Evolutionary conservation across 2,797 vertebrate genomes (phyloP).

Genomic region (Gobionotothen gibberifrons): DNA sequence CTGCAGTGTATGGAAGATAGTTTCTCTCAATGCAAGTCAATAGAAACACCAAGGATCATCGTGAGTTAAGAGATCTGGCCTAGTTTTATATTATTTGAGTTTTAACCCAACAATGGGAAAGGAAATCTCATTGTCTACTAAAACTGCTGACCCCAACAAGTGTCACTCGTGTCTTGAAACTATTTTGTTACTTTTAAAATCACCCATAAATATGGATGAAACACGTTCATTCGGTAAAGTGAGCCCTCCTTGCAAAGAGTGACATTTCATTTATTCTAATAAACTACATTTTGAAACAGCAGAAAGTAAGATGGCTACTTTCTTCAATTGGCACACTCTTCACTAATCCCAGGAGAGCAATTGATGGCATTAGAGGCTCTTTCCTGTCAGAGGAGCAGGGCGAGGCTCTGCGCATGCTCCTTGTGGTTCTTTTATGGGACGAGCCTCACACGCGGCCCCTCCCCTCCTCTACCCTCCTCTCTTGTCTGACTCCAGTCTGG

Average conservation of each 20-base stretch:
- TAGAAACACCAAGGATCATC: too few species aligned
- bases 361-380: constrained; percentile 75
- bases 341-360: constrained; percentile 67
- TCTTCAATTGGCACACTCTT: constrained; percentile 24
- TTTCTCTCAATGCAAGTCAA: neutral
- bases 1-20: too few species aligned
- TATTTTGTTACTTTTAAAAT: neutral
- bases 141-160: too few species aligned
- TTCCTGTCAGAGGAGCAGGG: constrained; percentile 84
- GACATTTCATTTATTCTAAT: neutral
- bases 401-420: constrained; percentile 91
- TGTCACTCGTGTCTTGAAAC: neutral
- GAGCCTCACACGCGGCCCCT: constrained; percentile 73
- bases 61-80: too few species aligned
- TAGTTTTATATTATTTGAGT: too few species aligned
- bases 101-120: neutral
- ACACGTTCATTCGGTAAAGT: neutral
- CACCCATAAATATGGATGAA: neutral
- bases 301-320: constrained; percentile 67
- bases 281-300: neutral
- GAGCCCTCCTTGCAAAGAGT: neutral
- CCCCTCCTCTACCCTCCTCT: constrained; percentile 62
- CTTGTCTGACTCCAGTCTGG: constrained; percentile 81
- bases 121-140: neutral
- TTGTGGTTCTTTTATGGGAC: constrained; percentile 62